Base-by-base conservation (phyloP, 2,888 invertebrate species). In the Drosophila borealis region DNA sequence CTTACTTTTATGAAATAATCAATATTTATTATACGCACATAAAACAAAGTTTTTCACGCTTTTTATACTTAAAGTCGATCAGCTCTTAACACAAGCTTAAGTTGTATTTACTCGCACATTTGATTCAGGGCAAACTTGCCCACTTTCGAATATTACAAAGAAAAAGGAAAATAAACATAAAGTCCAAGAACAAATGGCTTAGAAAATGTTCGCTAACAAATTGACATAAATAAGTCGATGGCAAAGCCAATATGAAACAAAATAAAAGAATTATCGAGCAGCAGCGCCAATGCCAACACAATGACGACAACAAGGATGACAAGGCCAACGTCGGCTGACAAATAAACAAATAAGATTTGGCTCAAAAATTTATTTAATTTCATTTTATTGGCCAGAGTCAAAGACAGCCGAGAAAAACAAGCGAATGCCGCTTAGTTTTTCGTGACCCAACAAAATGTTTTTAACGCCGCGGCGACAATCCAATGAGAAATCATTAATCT, bases 341-440 rank as follows among this genome's bases (percentile, higher is more conserved):
- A 84, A 78, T 80, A 81, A 78, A 72, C 84, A 86, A 86, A 86
- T 84, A 81, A 78, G 78, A 83, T 78, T 86, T 83, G 72, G 70
- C 66, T 80, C 75, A 84, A 84, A 84, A 84, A 84, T 86, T 74
- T 84, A 84, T 86, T 86, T 86, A 83, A 84, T 84, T 83, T 86
- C 75, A 81, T 78, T 86, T 84, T 80, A 84, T 86, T 83, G 78
- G 78, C 72, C 66, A 56, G 71, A 81, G 76, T 81, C 81, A 80
- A 78, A 78, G 63, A 41, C 14, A 44, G 34, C 3, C 49, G 39
- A 48, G n/a, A 48, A 53, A 70, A 66, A 65, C 60, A 65, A 69
- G 46, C 41, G 36, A 46, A 37, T 50, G 17, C 49, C 36, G 45
- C 60, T 49, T 39, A 61, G 63, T 70, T 73, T 61, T 42, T 45